Percentiles rank a stretch among this genome's conserved stretches.
These are phyloP conservation scores for Deroptyus accipitrinus DNA, from an alignment of 2,113 vertebrate species.

Conservation along the genomic window DNA sequence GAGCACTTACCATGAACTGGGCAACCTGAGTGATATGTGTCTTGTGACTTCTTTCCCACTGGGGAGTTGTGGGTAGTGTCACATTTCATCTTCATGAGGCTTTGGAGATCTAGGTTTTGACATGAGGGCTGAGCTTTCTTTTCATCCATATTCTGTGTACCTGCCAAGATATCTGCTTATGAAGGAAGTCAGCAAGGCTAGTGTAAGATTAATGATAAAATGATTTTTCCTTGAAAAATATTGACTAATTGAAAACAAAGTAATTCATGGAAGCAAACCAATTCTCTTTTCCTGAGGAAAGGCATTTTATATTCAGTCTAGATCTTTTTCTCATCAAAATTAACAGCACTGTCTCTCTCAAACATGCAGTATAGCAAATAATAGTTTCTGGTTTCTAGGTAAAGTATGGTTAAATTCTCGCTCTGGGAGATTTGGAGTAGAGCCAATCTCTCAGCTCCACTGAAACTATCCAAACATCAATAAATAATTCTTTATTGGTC, in stretches of 20 bases:
- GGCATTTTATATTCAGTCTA: not conserved
- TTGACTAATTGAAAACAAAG: not conserved
- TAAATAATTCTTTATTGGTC: not conserved
- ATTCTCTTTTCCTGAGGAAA: not conserved
- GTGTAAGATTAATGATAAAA: not conserved
- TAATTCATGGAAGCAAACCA: not conserved
- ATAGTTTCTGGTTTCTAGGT: not conserved
- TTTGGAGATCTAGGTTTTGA: not conserved
- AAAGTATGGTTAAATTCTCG: not conserved
- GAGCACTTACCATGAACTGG: not conserved
- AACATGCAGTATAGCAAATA: not conserved
- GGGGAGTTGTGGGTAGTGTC: not conserved
- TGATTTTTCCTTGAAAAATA: not conserved
- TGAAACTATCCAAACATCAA: not conserved
- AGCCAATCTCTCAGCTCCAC: not conserved
- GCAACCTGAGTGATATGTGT: not conserved
- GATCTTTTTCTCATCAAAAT: not conserved
- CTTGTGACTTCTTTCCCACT: rapidly evolving
- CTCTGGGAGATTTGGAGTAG: not conserved
- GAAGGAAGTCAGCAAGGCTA: not conserved
- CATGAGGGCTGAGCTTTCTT: not conserved
- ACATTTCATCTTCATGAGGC: not conserved
- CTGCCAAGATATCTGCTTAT: not conserved
- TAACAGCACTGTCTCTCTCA: not conserved
- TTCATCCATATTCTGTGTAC: not conserved